Evolutionary conservation across 2,797 vertebrate species (phyloP).

Genomic region (Sebastes minor): DNA sequence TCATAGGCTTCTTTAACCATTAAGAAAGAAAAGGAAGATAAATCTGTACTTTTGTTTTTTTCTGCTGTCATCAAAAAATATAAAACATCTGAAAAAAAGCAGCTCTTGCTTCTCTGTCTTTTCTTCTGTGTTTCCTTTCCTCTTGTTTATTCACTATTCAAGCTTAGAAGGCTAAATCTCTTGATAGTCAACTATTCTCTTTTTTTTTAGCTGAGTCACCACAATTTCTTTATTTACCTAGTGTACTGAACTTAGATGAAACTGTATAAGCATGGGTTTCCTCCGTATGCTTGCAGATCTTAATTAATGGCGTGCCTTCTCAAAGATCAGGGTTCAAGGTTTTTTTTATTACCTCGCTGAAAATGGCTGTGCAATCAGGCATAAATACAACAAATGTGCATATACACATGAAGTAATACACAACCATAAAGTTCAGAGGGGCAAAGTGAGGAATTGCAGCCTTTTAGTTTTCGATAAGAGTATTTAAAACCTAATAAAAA

Average conservation of each 20-base stretch:
- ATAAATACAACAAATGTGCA: conserved; percentile 45
- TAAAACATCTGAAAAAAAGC: conserved; percentile 77
- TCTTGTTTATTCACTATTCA: background rate
- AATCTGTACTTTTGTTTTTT: conserved; percentile 71
- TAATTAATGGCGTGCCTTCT: conserved; percentile 31
- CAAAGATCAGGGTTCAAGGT: conserved; percentile 41
- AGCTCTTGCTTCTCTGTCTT: conserved; percentile 56
- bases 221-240: background rate
- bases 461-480: background rate
- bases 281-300: background rate
- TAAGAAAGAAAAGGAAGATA: conserved; percentile 62
- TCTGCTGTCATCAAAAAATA: conserved; percentile 80
- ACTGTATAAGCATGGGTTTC: conserved; percentile 14
- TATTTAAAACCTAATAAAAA: conserved; percentile 31
- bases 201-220: background rate
- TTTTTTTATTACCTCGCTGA: conserved; percentile 44
- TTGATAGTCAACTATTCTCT: background rate
- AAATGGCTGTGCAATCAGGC: conserved; percentile 40
- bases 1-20: conserved; percentile 68
- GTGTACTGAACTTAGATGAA: conserved; percentile 7
- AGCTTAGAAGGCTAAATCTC: background rate
- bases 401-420: background rate
- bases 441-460: conserved; percentile 11
- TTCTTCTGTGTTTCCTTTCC: conserved; percentile 37
- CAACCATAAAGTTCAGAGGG: conserved; percentile 8